Conservation (phyloP, 2,797 vertebrate species). For the Taeniopygia guttata region DNA sequence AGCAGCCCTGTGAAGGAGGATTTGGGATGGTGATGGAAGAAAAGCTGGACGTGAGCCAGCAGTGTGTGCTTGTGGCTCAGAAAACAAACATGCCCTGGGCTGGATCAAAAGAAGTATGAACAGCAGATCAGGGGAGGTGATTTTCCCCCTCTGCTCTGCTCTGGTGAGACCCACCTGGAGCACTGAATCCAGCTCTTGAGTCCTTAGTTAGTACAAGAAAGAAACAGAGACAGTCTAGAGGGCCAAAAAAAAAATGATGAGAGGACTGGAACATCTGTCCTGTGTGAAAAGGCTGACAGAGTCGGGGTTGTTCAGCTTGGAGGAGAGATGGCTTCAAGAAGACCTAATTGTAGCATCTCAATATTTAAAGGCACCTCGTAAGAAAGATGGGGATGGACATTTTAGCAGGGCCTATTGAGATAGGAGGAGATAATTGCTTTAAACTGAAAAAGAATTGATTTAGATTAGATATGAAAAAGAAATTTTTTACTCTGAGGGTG, state of each 20-base stretch:
- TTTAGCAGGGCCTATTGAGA: neutral
- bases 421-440: neutral
- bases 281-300: neutral
- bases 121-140: neutral
- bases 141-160: neutral
- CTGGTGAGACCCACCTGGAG: neutral
- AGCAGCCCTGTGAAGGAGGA: neutral
- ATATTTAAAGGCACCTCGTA: neutral
- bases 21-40: neutral
- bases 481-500: neutral
- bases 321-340: neutral
- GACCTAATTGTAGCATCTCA: neutral
- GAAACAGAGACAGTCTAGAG: neutral
- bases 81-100: neutral
- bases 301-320: neutral
- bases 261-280: neutral
- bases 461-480: neutral
- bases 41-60: neutral
- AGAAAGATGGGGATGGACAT: neutral
- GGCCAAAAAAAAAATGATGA: neutral
- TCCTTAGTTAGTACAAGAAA: neutral
- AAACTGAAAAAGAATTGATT: neutral
- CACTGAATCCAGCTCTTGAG: neutral
- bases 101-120: neutral
- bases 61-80: accelerated